Evolutionary conservation across 2,797 vertebrate genomes (phyloP).

Genomic region (Neopelma chrysocephalum): DNA sequence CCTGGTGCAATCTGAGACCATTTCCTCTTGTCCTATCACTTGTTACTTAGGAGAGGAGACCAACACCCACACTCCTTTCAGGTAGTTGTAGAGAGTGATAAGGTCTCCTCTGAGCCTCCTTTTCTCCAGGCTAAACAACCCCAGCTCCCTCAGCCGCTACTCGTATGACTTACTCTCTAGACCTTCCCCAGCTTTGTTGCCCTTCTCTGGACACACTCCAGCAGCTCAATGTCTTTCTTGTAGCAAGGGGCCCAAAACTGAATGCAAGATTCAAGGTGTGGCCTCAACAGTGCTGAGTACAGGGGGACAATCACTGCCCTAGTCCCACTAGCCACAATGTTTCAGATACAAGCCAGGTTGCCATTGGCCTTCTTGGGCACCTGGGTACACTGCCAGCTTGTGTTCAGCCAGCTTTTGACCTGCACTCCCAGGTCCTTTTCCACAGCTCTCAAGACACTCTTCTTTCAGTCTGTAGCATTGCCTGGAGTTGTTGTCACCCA

Average conservation of each 20-base stretch:
- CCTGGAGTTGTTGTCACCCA: background rate
- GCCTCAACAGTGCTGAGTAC: no score
- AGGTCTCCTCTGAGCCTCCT: background rate
- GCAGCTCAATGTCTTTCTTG: background rate
- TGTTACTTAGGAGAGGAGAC: background rate
- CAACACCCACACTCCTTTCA: background rate
- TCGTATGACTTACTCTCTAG: background rate
- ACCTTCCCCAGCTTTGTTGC: background rate
- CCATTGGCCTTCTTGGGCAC: background rate
- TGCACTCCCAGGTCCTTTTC: background rate
- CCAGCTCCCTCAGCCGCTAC: background rate
- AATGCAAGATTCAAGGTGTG: background rate
- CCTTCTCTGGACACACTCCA: background rate
- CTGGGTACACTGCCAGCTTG: background rate
- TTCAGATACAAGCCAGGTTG: no score
- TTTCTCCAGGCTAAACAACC: background rate
- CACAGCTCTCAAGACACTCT: background rate
- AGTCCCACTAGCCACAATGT: background rate
- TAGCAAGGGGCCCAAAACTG: background rate
- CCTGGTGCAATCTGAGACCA: no score
- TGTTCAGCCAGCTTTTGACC: background rate
- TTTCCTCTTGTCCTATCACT: background rate
- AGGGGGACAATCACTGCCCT: background rate
- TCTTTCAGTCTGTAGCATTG: background rate
- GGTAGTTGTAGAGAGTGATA: background rate